Percentiles rank a stretch among this genome's conserved stretches.
Conservation (phyloP, 2,113 vertebrate genomes). For the Riparia riparia region DNA sequence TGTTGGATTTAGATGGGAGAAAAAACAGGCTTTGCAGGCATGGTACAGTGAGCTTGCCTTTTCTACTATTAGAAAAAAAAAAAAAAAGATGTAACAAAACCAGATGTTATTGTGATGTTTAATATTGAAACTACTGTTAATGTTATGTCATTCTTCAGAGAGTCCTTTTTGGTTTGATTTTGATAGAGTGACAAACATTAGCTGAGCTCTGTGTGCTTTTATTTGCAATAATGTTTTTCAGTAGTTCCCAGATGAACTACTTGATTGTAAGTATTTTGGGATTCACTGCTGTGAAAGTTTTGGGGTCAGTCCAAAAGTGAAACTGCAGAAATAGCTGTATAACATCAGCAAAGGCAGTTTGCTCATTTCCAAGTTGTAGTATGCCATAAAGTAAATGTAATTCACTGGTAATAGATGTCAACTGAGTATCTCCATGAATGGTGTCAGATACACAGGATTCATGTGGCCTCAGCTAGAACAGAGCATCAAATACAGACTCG, state of each 20-base stretch:
- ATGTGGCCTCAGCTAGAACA: neutral
- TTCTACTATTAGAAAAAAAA: neutral
- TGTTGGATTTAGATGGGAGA: neutral
- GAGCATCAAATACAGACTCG: neutral
- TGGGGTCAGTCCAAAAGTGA: neutral
- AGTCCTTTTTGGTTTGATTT: neutral
- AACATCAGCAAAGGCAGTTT: neutral
- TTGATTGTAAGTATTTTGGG: neutral
- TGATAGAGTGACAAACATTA: neutral
- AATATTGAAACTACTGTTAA: neutral
- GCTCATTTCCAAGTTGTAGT: neutral
- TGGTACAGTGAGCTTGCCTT: neutral
- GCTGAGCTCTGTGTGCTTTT: neutral
- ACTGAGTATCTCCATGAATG: neutral
- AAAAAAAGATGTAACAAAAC: neutral
- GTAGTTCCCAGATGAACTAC: neutral
- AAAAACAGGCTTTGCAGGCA: neutral
- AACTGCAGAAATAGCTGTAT: neutral
- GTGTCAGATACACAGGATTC: neutral
- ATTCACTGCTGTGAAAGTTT: neutral
- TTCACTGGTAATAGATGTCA: neutral
- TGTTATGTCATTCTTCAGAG: neutral
- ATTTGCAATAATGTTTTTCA: neutral
- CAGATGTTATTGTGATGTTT: neutral
- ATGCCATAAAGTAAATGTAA: neutral